Conservation (phyloP, 2,113 vertebrate genomes). For the Etheostoma cragini region DNA sequence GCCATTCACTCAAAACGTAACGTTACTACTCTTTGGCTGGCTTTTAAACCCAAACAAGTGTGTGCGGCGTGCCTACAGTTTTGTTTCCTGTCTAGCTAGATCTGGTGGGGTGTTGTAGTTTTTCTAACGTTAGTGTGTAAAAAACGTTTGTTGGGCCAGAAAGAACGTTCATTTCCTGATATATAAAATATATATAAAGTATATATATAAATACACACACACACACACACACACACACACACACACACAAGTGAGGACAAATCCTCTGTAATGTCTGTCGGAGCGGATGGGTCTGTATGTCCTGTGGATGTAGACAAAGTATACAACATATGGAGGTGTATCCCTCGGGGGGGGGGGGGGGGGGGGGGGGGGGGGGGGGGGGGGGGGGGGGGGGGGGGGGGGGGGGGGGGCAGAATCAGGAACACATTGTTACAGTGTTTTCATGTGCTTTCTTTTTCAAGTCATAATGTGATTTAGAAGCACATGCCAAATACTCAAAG, state of each 20-base stretch:
- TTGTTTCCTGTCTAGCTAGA: too few species aligned
- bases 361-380: constrained; percentile 4
- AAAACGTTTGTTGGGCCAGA: too few species aligned
- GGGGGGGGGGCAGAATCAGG: constrained; percentile 12
- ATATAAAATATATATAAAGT: too few species aligned
- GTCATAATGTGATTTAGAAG: constrained; percentile 53
- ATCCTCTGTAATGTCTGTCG: constrained; percentile 1
- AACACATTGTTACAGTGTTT: constrained; percentile 27
- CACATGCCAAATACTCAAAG: constrained; percentile 21
- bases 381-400: neutral
- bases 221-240: neutral
- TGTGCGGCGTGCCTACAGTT: too few species aligned
- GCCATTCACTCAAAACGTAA: too few species aligned
- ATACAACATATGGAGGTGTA: neutral
- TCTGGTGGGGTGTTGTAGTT: too few species aligned
- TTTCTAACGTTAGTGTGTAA: too few species aligned
- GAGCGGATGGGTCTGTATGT: constrained; percentile 4
- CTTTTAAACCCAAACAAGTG: too few species aligned
- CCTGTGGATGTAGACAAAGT: too few species aligned
- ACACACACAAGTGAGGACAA: neutral
- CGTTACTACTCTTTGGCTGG: too few species aligned
- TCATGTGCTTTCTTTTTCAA: constrained; percentile 30
- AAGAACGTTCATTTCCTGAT: too few species aligned
- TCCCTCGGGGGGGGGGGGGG: constrained; percentile 10
- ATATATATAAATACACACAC: too few species aligned